Conservation (phyloP, 2,888 invertebrate species). For the Cynaeus angustus region DNA sequence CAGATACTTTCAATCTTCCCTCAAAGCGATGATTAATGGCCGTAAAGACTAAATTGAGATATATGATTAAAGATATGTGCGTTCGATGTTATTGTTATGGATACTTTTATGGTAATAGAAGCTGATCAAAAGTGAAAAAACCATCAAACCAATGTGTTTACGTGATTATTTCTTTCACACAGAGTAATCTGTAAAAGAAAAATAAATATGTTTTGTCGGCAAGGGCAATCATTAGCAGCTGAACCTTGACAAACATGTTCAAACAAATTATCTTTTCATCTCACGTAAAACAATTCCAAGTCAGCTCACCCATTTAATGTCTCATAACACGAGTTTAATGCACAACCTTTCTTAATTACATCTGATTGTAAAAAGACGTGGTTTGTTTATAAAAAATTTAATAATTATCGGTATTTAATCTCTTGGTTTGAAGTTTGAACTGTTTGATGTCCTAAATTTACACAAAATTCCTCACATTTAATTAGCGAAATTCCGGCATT, state of each 20-base stretch:
- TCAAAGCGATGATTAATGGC: conserved; percentile 23
- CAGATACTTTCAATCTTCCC: conserved; percentile 20
- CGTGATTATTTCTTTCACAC: background rate
- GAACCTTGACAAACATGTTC: conserved; percentile 34
- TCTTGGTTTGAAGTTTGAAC: background rate
- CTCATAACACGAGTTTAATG: no score
- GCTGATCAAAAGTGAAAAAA: conserved; percentile 26
- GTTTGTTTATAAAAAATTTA: no score
- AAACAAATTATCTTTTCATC: conserved; percentile 36
- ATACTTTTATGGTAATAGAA: conserved; percentile 20
- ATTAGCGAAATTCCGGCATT: conserved; percentile 4
- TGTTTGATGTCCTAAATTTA: conserved; percentile 1
- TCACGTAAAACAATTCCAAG: conserved; percentile 46
- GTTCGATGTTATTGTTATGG: conserved; percentile 27
- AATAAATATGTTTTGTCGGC: conserved; percentile 35
- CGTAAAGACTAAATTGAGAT: conserved; percentile 21
- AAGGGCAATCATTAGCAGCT: conserved; percentile 40
- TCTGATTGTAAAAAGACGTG: no score
- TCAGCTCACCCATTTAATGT: background rate
- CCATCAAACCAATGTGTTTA: conserved; percentile 21
- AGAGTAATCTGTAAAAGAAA: conserved; percentile 5
- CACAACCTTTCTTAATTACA: no score
- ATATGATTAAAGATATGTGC: conserved; percentile 26
- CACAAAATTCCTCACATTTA: conserved; percentile 14
- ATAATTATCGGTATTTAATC: no score